Evolutionary conservation across 92 coral and sea anemone species (phyloP), one percentile per base, ranked within the genome.

Genomic region (Parazoanthus swiftii): DNA sequence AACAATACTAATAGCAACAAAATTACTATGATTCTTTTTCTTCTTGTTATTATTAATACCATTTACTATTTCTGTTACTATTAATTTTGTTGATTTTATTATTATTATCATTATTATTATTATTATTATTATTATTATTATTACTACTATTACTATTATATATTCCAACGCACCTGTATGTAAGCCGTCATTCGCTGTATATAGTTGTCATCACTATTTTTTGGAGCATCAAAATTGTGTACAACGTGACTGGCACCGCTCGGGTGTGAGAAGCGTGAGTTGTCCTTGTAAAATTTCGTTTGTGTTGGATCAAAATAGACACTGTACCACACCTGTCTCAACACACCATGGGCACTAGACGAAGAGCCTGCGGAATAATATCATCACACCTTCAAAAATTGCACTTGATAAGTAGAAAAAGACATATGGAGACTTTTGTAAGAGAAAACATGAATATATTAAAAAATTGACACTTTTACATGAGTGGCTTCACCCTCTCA

Each of bases 201-300:
- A 46, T 84, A 84, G 1, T 84, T 46, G 8, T 84, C 6, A 6
- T 35, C 67, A 71, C 29, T 21, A 20, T 15, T 3, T 39, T 29
- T 71, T 5, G 78, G 79, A 25, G 65, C 79, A 13, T 84, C 78
- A 68, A 84, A 84, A 16, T 70, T 29, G 8, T 84, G 66, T 68
- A 72, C 15, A 21, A 71, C 67, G n/a, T 84, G 87, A 38, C 78
- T 84, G 46, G 18, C 67, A 3, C 44, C 39, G 54, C 42, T 46
- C 3, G 87, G 79, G 9, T 29, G 71, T 8, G 79, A 84, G 35
- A 84, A 84, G 8, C 42, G 8, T 4, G 29, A 84, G 25, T 84
- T 84, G 36, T 84, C 87, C 59, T 84, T 84, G 66, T 44, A 84
- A 36, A 84, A 73, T 13, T 4, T 72, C 42, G 87, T 84, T 29